Evolutionary conservation across 1,140 invertebrate species (phyloP), one percentile per base, ranked within the genome.

Genomic region (Heliconius nattereri): DNA sequence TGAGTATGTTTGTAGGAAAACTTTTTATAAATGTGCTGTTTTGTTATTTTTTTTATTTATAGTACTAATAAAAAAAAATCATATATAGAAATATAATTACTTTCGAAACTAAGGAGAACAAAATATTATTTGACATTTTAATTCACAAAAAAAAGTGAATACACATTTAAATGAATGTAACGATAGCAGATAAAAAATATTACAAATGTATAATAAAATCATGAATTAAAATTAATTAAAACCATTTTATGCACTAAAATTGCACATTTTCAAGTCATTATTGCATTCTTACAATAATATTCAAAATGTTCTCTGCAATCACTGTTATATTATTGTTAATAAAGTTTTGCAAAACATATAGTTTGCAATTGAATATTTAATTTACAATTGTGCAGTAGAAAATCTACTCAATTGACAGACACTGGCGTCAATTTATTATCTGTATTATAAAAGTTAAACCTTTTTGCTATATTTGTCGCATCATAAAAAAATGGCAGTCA

Each of bases 311-410:
- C 23, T 13, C 26, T 5, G n/a, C 26, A 60, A 60, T 23, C 57
- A 26, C 2, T 26, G 2, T 23, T 60, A 60, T 45, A 45, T 45
- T 60, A n/a, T 26, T 60, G n/a, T 60, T 60, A 23, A 60, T 60
- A 66, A 5, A 26, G n/a, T 29, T 66, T 66, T 66, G 26, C 29
- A 26, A 66, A 66, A 66, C 11, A 66, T 11, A 66, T 29, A 16
- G 60, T 29, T 66, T 13, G 5, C 23, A 29, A 66, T 66, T 13
- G 11, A 29, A 66, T 66, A 11, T 66, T 72, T 35, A 76, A 70
- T 76, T 71, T 66, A 49, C 71, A 79, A 70, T 80, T 80, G 75
- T 80, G 79, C 75, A 60, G 75, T 80, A 80, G 79, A 80, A 76
- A 77, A 76, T 73, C 76, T 81, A 81, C 76, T 60, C 52, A 81